Base-by-base conservation (phyloP, 2,113 vertebrate genomes). In the Archocentrus centrarchus region DNA sequence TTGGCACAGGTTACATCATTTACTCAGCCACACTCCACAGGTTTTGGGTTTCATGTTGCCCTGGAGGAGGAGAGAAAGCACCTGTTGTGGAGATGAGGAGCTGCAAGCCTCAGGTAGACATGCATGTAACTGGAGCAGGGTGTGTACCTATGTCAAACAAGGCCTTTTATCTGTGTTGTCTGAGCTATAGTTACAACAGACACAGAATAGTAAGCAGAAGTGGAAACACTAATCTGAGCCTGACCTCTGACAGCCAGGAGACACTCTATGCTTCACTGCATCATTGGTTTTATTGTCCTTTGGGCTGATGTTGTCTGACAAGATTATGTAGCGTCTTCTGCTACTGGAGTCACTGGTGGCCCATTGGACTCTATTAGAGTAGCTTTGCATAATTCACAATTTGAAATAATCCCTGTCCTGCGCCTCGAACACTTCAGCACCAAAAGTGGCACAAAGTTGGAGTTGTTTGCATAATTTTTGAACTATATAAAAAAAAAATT, bases 21-120 rank as follows among this genome's bases (percentile, higher is more conserved):
- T 89, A 90, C 85, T 47, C 66, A 82, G 92, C 86, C 94, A 93
- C 93, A 91, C 90, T 92, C 58, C 80, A 18, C 30, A 84, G 77
- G 93, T 90, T 88, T 95, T 75, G 82, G 66, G 86, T 94, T 95
- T 93, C 90, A 18, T 6, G 75, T 55, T 82, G 80, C 84, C 91
- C 86, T 7, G 70, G 27, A 91, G 91, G 61, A 86, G 82, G 44
- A n/a, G 37, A 88, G 66, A 91, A 93, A 88, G 89, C 93, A 94
- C 89, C 93, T 93, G 93, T 90, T 89, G 81, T 81, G 61, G 59
- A 59, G 82, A 80, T 18, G 44, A 60, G 70, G 84, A 80, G 44
- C 11, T 39, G 4, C 35, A 22, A 41, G 76, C 41, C 82, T 91
- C 91, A 90, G 90, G 91, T 91, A 77, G 55, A 47, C 66, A 57